phyloP scores from a whole-genome alignment of 35 echinoderm and acorn worm genomes.

The Apostichopus japonicus region DNA sequence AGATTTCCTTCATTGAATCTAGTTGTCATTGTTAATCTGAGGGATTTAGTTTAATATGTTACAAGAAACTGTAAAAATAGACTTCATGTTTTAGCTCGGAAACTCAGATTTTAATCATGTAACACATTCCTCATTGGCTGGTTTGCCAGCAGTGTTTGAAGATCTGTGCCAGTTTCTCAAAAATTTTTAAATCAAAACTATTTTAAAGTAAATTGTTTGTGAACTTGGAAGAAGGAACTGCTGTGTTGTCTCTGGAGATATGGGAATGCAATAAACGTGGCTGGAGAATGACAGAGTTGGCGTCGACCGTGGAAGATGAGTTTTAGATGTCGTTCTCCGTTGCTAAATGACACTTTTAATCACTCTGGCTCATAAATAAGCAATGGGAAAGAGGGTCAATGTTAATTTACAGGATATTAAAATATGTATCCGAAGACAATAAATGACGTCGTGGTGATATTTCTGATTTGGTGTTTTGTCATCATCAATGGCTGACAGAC shows the following conservation, averaged over 20 bases:
- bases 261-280: background rate
- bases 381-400: background rate
- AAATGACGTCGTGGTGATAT: background rate
- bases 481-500: background rate
- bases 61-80: background rate
- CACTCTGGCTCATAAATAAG: background rate
- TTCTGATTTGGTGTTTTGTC: background rate
- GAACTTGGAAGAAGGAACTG: background rate
- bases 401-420: slow-evolving; percentile 11
- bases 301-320: background rate
- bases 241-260: background rate
- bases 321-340: background rate
- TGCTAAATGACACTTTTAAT: background rate
- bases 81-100: background rate
- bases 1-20: slow-evolving; percentile 1
- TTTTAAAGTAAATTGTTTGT: background rate
- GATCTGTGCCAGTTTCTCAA: background rate
- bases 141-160: background rate
- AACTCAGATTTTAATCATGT: slow-evolving; percentile 12
- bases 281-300: background rate
- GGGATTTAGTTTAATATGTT: background rate
- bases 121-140: background rate
- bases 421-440: background rate
- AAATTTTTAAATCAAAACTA: background rate
- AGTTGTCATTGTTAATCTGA: background rate